Conservation (phyloP, 2,888 invertebrate species). For the Nezara viridula region DNA sequence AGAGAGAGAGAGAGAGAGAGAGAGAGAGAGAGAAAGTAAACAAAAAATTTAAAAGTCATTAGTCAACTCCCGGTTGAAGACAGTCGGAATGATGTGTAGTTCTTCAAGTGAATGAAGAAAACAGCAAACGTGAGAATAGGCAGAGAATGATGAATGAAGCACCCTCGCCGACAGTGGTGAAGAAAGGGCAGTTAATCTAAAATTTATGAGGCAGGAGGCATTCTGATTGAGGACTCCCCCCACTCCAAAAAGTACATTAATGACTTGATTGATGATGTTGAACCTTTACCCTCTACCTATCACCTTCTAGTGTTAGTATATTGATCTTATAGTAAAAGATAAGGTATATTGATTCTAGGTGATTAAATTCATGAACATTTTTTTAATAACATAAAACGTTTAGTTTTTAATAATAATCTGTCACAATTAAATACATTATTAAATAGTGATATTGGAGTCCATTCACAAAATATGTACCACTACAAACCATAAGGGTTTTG, state of each 20-base stretch:
- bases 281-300: not conserved
- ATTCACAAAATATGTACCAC: no score
- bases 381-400: no score
- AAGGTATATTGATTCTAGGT: no score
- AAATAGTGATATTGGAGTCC: no score
- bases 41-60: not conserved
- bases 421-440: no score
- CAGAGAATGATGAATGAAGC: not conserved
- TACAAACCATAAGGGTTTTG: no score
- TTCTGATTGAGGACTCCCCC: not conserved
- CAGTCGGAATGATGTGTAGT: not conserved
- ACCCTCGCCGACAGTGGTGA: not conserved
- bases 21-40: not conserved
- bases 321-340: no score
- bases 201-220: not conserved
- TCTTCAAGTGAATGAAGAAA: not conserved
- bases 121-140: not conserved
- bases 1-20: no score
- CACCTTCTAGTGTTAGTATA: no score
- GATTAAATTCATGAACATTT: no score
- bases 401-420: no score
- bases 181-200: slow-evolving; percentile 35
- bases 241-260: slow-evolving; percentile 4
- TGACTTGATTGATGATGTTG: not conserved
- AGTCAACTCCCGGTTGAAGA: not conserved